These are phyloP conservation scores for Morphnarchus princeps DNA, from an alignment of 2,113 vertebrate species.

Conservation along the genomic window DNA sequence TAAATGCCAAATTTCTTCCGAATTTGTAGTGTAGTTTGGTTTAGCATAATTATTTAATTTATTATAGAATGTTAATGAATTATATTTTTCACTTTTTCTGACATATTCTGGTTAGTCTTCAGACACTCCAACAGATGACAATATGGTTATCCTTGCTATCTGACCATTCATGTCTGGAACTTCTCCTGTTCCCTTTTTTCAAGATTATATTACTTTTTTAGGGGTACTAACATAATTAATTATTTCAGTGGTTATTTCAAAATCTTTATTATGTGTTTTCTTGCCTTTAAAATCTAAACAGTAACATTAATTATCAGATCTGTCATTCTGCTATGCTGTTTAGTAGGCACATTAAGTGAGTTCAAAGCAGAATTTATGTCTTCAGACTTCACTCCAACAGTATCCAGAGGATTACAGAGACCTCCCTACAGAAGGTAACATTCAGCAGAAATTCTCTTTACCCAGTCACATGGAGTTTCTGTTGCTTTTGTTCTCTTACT, in stretches of 20 bases:
- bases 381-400: not conserved
- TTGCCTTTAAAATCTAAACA: not conserved
- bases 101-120: not conserved
- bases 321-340: not conserved
- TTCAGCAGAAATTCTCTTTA: not conserved
- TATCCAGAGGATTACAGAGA: not conserved
- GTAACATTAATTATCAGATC: not conserved
- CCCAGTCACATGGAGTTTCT: not conserved
- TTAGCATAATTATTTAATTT: not conserved
- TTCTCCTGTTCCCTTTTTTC: not conserved
- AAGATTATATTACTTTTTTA: not conserved
- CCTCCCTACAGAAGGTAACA: not conserved
- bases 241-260: not conserved
- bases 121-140: accelerated
- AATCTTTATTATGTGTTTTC: not conserved
- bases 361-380: conserved; percentile 10
- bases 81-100: not conserved
- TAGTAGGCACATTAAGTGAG: not conserved
- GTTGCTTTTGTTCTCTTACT: not conserved
- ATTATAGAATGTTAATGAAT: not conserved
- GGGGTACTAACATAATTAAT: not conserved
- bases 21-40: accelerated
- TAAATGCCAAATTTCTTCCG: not conserved
- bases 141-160: not conserved
- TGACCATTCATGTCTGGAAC: not conserved